Evolutionary conservation across 2,888 invertebrate species (phyloP), one percentile per base, ranked within the genome.

Genomic region (Caenorhabditis wallacei): DNA sequence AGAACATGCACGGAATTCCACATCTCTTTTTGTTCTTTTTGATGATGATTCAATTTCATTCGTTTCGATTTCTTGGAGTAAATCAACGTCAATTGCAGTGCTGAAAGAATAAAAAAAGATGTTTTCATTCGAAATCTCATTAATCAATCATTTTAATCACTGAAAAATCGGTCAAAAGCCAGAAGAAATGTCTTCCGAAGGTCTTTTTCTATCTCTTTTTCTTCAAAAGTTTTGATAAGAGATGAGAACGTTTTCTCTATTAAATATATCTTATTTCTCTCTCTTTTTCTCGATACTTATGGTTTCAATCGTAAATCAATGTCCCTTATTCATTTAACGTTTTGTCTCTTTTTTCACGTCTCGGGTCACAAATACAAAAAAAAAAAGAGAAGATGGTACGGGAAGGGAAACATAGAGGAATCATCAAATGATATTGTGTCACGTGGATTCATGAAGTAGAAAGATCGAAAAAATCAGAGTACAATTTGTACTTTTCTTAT

Each of bases 1-100:
- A 20, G 82, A 81, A 70, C 87, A 87, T 16, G 87, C 83, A 7
- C 85, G 66, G 59, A 64, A 81, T 68, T 85, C 85, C 61, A 87
- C 85, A 53, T 83, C 75, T 43, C 82, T 26, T 48, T 80, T 84
- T 18, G 66, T 30, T 43, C 82, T 71, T 54, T 63, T 53, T 5
- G 59, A 24, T 8, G 22, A 40, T 18, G 72, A 63, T 10, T 66
- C 66, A 4, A 75, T 10, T 16, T 26, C 71, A 30, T 82, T 68
- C 13, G 43, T 79, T 69, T 61, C 80, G 13, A 87, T 46, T 46
- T 87, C 87, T 16, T 72, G 72, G 1, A 87, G 46, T 18, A 87
- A 70, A 54, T 87, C 85, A 24, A 82, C 78, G 11, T 81, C 85
- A 20, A 80, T 64, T 11, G 72, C 22, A 20, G 84, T 79, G 40